phyloP scores from a whole-genome alignment of 35 echinoderm and acorn worm genomes.

The Lytechinus pictus region DNA sequence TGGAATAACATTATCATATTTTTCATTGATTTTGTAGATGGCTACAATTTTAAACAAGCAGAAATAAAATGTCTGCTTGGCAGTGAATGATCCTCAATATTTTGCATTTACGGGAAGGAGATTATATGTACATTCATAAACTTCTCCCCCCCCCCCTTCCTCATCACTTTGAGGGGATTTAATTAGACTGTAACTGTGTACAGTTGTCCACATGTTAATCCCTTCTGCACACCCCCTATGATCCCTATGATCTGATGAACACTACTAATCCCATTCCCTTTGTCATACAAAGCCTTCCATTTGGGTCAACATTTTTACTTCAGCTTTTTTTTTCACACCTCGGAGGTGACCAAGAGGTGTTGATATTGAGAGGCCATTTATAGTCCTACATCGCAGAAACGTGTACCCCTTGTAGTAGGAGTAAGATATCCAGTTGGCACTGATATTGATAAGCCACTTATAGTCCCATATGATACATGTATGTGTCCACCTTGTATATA shows the following conservation, averaged over 20 bases:
- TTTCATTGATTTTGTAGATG: too few species aligned
- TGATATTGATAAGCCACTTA: background rate
- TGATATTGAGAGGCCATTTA: background rate
- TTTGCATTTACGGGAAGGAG: background rate
- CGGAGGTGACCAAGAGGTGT: background rate
- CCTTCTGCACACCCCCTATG: constrained; percentile 13
- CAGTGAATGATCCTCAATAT: background rate
- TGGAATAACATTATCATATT: too few species aligned
- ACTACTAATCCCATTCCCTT: background rate
- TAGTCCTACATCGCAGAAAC: background rate
- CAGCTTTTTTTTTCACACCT: background rate
- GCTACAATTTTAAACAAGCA: too few species aligned
- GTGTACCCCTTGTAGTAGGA: background rate
- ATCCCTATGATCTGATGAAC: background rate
- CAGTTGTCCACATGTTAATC: background rate
- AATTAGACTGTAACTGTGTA: constrained; percentile 29
- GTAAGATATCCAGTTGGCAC: background rate
- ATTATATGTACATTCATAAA: background rate
- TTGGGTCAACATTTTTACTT: background rate
- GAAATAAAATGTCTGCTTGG: too few species aligned
- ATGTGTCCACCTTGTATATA: too few species aligned
- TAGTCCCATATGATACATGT: background rate
- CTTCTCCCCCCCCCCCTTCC: background rate
- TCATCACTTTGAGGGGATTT: background rate
- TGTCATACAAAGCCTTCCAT: background rate